Evolutionary conservation across 2,888 invertebrate genomes (phyloP).

Genomic region (Sepioteuthis lessoniana): DNA sequence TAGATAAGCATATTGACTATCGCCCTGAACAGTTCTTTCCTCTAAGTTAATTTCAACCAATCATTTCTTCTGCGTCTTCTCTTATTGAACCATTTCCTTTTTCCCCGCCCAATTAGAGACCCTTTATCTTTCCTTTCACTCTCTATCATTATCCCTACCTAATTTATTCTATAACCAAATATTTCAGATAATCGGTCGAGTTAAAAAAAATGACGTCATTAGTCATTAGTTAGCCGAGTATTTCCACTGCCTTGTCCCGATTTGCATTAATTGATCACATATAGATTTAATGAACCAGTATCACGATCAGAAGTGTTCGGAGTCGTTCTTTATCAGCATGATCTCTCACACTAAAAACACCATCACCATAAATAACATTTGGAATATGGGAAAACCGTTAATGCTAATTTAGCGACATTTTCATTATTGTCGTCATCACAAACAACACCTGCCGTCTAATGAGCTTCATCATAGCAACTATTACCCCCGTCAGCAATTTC

Average conservation of each 20-base stretch:
- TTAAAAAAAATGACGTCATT: neutral
- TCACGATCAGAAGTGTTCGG: neutral
- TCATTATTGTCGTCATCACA: neutral
- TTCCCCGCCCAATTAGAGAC: neutral
- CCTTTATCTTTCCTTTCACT: neutral
- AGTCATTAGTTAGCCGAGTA: neutral
- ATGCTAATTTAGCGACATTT: neutral
- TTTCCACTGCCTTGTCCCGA: neutral
- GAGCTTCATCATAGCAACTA: neutral
- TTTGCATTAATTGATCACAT: neutral
- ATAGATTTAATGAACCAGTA: neutral
- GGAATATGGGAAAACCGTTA: neutral
- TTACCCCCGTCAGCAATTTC: neutral
- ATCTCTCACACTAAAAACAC: neutral
- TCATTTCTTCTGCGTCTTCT: no score
- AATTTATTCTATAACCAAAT: neutral
- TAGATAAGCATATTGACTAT: no score
- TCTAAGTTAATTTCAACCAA: no score
- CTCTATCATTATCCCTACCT: neutral
- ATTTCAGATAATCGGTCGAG: neutral
- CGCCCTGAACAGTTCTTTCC: no score
- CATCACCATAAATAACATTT: neutral
- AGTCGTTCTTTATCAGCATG: neutral
- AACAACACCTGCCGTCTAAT: neutral
- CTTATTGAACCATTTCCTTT: neutral